Evolutionary conservation across 2,797 vertebrate species (phyloP).

Genomic region (Notamacropus eugenii): DNA sequence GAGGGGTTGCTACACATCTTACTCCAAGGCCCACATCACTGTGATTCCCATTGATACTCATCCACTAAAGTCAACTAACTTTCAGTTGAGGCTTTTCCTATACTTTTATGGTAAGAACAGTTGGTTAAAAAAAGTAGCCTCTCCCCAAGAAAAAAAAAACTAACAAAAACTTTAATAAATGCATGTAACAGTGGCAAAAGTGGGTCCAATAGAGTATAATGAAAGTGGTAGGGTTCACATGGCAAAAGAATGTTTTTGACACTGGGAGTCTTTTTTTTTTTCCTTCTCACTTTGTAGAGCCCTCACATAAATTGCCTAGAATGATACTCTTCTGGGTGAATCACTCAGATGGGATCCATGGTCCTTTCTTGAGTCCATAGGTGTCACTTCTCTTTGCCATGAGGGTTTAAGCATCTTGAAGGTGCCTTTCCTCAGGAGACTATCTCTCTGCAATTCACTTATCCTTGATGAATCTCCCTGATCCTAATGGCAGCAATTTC

Average conservation of each 20-base stretch:
- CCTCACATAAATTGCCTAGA: not conserved
- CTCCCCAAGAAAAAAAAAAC: no score
- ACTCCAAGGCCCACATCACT: not conserved
- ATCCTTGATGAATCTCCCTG: not conserved
- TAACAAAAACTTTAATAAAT: not conserved
- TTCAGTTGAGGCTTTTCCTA: not conserved
- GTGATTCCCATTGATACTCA: not conserved
- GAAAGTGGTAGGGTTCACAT: not conserved
- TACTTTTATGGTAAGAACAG: not conserved
- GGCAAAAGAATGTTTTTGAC: not conserved
- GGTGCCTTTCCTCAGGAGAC: not conserved
- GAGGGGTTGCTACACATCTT: not conserved
- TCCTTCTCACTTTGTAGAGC: not conserved
- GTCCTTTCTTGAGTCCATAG: not conserved
- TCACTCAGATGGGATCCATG: not conserved
- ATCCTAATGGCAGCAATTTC: not conserved
- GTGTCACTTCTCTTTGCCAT: not conserved
- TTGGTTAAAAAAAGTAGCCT: not conserved
- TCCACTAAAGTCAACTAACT: not conserved
- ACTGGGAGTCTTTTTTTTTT: not conserved
- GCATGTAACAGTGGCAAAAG: not conserved
- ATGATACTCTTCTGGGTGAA: not conserved
- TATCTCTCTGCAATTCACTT: not conserved
- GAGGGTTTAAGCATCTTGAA: not conserved
- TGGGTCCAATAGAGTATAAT: not conserved